These are phyloP conservation scores for Hemicentrotus pulcherrimus DNA, from an alignment of 35 echinoderm and acorn worm species.

Conservation along the genomic window DNA sequence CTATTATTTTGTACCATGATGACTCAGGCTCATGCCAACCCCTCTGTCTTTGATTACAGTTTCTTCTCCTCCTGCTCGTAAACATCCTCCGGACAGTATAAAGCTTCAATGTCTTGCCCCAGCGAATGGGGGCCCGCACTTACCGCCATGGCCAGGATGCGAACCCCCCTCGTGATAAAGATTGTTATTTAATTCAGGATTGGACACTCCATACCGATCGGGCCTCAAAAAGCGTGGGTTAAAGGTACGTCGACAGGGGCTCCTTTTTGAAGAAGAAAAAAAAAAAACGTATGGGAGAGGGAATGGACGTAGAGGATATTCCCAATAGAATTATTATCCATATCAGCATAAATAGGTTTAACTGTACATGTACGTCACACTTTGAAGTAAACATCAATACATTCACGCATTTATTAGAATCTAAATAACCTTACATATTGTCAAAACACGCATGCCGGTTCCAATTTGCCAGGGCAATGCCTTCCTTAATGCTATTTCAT, in stretches of 20 bases:
- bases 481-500: background rate
- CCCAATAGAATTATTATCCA: background rate
- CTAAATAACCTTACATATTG: background rate
- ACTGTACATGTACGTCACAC: background rate
- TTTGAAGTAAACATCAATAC: background rate
- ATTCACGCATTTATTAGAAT: background rate
- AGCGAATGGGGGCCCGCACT: background rate
- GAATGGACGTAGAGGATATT: background rate
- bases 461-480: background rate
- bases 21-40: background rate
- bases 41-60: constrained; percentile 6
- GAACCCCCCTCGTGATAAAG: background rate
- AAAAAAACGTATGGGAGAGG: background rate
- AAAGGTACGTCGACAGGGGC: background rate
- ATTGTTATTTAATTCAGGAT: background rate
- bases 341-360: background rate
- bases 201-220: background rate
- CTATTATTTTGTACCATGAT: background rate
- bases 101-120: background rate
- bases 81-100: background rate
- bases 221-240: background rate
- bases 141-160: background rate
- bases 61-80: background rate
- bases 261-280: background rate
- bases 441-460: background rate